Evolutionary conservation across 2,113 vertebrate genomes (phyloP).

Genomic region (Seriola dumerili): DNA sequence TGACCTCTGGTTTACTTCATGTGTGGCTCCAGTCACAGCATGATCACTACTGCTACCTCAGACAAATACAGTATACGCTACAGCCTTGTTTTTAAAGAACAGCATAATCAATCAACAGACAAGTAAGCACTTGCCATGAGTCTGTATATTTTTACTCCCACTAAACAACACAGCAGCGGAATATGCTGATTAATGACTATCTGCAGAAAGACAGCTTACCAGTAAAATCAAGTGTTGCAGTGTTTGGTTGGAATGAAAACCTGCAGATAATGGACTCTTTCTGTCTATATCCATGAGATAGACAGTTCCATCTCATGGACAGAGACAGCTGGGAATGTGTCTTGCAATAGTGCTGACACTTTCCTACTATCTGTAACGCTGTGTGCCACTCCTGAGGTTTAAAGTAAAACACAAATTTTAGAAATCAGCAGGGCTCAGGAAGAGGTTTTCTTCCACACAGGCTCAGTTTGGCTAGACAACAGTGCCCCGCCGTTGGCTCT

Average conservation of each 20-base stretch:
- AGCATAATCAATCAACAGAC: neutral
- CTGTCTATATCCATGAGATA: neutral
- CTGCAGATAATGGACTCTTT: neutral
- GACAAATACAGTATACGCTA: neutral
- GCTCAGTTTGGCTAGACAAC: neutral
- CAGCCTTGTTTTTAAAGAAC: neutral
- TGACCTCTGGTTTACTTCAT: neutral
- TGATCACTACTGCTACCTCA: neutral
- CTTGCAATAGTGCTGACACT: neutral
- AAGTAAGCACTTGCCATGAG: neutral
- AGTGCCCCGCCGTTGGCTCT: conserved; percentile 3
- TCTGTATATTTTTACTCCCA: neutral
- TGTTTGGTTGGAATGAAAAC: conserved; percentile 16
- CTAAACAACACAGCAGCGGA: neutral
- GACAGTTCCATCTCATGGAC: neutral
- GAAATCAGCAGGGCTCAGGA: neutral
- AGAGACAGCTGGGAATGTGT: neutral
- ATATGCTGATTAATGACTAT: neutral
- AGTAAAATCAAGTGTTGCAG: neutral
- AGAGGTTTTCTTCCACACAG: neutral
- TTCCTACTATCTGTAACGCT: conserved; percentile 3
- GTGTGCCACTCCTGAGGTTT: neutral
- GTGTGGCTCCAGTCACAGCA: neutral
- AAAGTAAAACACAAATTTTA: neutral
- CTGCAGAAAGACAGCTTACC: neutral